Evolutionary conservation across 2,797 vertebrate genomes (phyloP), one percentile per base, ranked within the genome.

Genomic region (Rhinichthys osculus): DNA sequence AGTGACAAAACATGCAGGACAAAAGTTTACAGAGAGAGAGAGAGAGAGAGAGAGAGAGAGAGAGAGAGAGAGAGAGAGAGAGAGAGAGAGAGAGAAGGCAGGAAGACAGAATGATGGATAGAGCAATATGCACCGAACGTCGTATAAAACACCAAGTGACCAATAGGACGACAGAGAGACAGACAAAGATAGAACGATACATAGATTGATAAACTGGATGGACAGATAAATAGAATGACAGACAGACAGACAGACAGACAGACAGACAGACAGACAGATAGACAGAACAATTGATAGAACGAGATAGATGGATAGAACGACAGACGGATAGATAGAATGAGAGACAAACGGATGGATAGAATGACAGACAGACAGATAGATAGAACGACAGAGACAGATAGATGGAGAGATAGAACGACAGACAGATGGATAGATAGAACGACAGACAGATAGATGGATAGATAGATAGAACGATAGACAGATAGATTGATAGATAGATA

Each of bases 21-120:
- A 90, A 91, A 93, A 88, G 40, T 52, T 82, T 71, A 86, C 88
- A 70, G 27, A 90, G 14, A 33, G 21, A 10, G 38, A n/a, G 38
- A 27, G 89, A 92, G 91, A 91, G 93, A 93, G 89, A 50, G 62
- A 71, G 87, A 88, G 89, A 93, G 91, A 91, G 93, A 93, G 89
- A 50, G 62, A 71, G 87, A 88, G 89, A 93, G 91, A 91, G 93
- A 70, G 27, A 90, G 14, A 33, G 21, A 10, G 38, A n/a, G 38
- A 27, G 89, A 92, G 91, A 91, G 93, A 93, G 89, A 50, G 62
- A 71, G 87, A 88, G 89, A 93, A 38, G 47, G 4, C 4, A 47
- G 47, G 33, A 23, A 42, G 38, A 44, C 17, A 47, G 71, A 52
- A 13, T 30, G 73, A 76, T 35, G 35, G 69, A 40, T 4, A 23